Conservation (phyloP, 2,888 invertebrate species). For the Ommatoiulus sabulosus region DNA sequence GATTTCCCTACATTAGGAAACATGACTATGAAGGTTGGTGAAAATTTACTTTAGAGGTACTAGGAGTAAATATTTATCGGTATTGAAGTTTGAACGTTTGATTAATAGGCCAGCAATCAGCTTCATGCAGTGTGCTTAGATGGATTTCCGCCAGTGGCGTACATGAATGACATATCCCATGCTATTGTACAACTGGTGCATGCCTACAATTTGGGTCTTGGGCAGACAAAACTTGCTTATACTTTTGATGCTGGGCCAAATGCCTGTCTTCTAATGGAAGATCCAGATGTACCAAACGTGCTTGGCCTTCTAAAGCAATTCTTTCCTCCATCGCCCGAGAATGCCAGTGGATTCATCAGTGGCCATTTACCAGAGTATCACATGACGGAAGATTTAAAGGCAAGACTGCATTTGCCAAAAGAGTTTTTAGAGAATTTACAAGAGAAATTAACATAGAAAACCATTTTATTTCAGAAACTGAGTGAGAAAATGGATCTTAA, state of each 20-base stretch:
- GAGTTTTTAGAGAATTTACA: neutral
- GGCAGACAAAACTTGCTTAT: conserved; percentile 81
- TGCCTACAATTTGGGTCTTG: conserved; percentile 79
- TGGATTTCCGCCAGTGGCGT: conserved; percentile 92
- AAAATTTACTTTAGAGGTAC: neutral
- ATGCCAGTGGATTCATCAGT: neutral
- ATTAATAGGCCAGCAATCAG: conserved; percentile 86
- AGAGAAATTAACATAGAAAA: neutral
- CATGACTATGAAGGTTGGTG: conserved; percentile 83
- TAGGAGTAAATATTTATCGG: no score
- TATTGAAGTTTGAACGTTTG: neutral
- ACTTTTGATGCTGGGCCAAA: conserved; percentile 99
- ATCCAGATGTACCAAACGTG: conserved; percentile 75
- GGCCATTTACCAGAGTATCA: neutral
- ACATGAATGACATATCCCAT: conserved; percentile 91
- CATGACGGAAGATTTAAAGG: conserved; percentile 2
- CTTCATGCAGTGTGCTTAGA: conserved; percentile 95
- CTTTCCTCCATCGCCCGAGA: conserved; percentile 74
- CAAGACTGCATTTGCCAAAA: neutral
- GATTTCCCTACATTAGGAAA: conserved; percentile 90
- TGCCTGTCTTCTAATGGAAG: conserved; percentile 79
- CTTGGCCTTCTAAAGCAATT: conserved; percentile 76
- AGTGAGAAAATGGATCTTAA: conserved; percentile 62
- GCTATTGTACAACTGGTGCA: conserved; percentile 84
- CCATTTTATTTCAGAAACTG: neutral